Conservation (phyloP, 2,113 vertebrate species). For the Meriones unguiculatus region DNA sequence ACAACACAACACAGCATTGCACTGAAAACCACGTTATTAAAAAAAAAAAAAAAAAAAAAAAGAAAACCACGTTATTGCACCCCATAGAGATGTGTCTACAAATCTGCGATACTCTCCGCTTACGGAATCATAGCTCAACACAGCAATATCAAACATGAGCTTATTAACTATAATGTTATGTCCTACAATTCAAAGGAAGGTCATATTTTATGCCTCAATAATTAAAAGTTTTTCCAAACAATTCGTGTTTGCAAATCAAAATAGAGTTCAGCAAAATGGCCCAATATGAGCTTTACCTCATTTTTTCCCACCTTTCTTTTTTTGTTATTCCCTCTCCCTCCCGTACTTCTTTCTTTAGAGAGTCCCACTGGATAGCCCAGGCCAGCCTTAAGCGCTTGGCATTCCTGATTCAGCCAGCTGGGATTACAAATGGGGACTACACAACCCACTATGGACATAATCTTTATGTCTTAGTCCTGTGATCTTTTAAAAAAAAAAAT, state of each 20-base stretch:
- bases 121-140: slow-evolving; percentile 7
- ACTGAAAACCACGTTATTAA: slow-evolving; percentile 1
- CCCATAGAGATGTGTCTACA: background rate
- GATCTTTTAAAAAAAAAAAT: background rate
- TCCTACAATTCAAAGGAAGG: background rate
- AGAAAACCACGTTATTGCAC: slow-evolving; percentile 4
- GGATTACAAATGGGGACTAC: background rate
- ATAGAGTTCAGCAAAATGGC: background rate
- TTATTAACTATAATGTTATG: slow-evolving; percentile 40
- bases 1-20: background rate
- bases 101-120: slow-evolving; percentile 9
- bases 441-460: background rate
- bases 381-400: background rate
- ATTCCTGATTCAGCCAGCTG: background rate
- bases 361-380: background rate
- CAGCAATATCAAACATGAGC: slow-evolving; percentile 18
- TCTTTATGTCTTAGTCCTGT: background rate
- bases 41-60: no score
- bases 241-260: slow-evolving; percentile 15
- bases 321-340: background rate
- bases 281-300: background rate
- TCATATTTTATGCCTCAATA: slow-evolving; percentile 15
- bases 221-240: slow-evolving; percentile 18
- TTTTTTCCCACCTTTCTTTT: background rate
- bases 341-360: background rate